phyloP scores from a whole-genome alignment of 2,113 vertebrate species.

The Columba livia region DNA sequence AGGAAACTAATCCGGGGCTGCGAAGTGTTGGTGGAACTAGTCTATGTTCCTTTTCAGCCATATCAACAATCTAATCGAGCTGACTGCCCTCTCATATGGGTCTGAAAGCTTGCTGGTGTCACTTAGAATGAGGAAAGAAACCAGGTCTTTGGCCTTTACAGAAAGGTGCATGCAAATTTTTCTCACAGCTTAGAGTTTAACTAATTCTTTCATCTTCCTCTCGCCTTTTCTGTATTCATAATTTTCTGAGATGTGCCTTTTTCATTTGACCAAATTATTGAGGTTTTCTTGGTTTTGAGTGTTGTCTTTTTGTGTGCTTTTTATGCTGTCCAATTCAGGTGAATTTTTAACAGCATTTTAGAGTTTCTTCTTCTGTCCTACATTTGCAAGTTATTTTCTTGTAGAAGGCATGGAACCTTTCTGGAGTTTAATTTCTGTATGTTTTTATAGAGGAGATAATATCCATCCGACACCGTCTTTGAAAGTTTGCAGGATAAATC shows the following conservation, averaged over 20 bases:
- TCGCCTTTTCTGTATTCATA: rapidly evolving
- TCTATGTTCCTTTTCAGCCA: background rate
- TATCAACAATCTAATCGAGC: background rate
- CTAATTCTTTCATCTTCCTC: background rate
- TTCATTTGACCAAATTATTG: background rate
- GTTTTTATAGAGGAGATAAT: background rate
- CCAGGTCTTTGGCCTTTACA: background rate
- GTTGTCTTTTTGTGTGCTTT: background rate
- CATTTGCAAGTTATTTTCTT: background rate
- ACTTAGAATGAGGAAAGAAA: background rate
- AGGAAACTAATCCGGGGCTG: background rate
- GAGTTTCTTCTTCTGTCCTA: background rate
- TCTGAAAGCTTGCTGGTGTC: background rate
- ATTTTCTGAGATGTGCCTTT: background rate
- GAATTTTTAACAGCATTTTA: background rate
- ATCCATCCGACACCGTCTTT: background rate
- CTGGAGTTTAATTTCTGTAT: background rate
- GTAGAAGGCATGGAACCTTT: background rate
- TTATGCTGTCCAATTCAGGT: background rate
- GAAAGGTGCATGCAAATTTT: background rate
- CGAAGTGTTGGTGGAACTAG: background rate
- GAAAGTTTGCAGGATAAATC: background rate
- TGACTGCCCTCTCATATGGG: background rate
- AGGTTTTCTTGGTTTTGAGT: background rate
- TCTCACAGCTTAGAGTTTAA: background rate